Percentiles rank a stretch among this genome's conserved stretches.
Conservation (phyloP, 2,113 vertebrate species). For the Crotalus viridis region DNA sequence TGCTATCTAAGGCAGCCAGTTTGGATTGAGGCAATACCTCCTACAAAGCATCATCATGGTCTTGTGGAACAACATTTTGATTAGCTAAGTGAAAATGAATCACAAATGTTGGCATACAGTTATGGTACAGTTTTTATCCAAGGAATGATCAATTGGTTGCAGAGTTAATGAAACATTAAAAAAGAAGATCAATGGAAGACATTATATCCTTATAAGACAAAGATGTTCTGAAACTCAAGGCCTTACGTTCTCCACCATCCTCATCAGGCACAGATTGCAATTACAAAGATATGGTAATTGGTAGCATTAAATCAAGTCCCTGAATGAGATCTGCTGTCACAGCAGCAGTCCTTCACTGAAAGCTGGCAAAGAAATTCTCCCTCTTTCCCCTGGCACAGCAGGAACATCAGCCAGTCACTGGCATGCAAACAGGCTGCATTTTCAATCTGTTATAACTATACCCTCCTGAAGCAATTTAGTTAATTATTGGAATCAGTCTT, state of each 20-base stretch:
- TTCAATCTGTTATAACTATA: slow-evolving; percentile 65
- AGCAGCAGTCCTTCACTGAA: slow-evolving; percentile 61
- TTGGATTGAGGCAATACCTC: slow-evolving; percentile 55
- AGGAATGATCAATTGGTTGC: slow-evolving; percentile 65
- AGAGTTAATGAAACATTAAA: slow-evolving; percentile 60
- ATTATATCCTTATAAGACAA: slow-evolving; percentile 57
- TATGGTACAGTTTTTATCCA: slow-evolving; percentile 63
- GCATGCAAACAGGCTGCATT: slow-evolving; percentile 57
- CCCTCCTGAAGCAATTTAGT: slow-evolving; percentile 65
- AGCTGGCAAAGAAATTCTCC: slow-evolving; percentile 63
- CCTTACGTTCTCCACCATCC: slow-evolving; percentile 52
- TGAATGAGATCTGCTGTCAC: slow-evolving; percentile 64
- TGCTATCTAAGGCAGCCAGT: slow-evolving; percentile 52
- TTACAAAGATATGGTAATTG: slow-evolving; percentile 71
- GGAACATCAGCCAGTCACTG: slow-evolving; percentile 58
- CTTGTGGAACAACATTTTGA: slow-evolving; percentile 71
- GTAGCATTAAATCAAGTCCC: slow-evolving; percentile 65
- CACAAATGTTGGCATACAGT: slow-evolving; percentile 61
- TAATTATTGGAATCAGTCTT: slow-evolving; percentile 67
- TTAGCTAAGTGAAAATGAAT: slow-evolving; percentile 73
- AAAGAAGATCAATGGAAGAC: slow-evolving; percentile 59
- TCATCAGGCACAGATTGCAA: slow-evolving; percentile 63
- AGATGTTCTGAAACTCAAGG: slow-evolving; percentile 52
- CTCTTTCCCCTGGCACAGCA: slow-evolving; percentile 57
- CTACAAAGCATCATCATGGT: slow-evolving; percentile 57